Evolutionary conservation across 1,140 invertebrate species (phyloP), one percentile per base, ranked within the genome.

Genomic region (Caenorhabditis briggsae): DNA sequence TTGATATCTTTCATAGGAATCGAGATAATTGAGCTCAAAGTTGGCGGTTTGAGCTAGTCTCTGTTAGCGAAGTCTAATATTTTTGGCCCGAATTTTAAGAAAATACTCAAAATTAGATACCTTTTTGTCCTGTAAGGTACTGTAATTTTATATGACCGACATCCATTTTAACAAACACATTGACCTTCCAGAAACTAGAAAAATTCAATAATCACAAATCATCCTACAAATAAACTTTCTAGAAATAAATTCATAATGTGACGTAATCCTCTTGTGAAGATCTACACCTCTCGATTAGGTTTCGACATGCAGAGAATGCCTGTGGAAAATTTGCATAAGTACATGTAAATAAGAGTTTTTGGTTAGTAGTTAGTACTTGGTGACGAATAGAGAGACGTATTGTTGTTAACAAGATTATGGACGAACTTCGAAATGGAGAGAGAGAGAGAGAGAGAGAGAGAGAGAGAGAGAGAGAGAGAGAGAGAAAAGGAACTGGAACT

Each of bases 251-350:
- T 33, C 33, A 33, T n/a, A n/a, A 58, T 20, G 18, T 58, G 11
- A 58, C 56, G 56, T 58, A 58, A 58, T 58, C n/a, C 56, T 25
- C 59, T 61, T 11, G 18, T 61, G 18, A 5, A 11, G 20, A 11
- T 25, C 20, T 25, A 11, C 8, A 25, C 25, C 56, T 58, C 56
- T 58, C 56, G 56, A 61, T 61, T 61, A 61, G 12, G 59, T 61
- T 61, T 11, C 59, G 11, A 33, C 33, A 33, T 33, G 33, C 33
- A 33, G 33, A 33, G 33, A 33, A 33, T 33, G n/a, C n/a, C n/a
- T n/a, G 23, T 25, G 8, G 25, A 25, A 61, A 61, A 61, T 70
- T 70, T 70, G 41, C 64, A 70, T 70, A 70, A 70, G 64, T 70
- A 70, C 33, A 70, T 70, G 64, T 41, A 48, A 70, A 70, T 58